phyloP scores from a whole-genome alignment of 37 sponge, comb jelly and placozoan genomes.

The Beroe forskalii region DNA sequence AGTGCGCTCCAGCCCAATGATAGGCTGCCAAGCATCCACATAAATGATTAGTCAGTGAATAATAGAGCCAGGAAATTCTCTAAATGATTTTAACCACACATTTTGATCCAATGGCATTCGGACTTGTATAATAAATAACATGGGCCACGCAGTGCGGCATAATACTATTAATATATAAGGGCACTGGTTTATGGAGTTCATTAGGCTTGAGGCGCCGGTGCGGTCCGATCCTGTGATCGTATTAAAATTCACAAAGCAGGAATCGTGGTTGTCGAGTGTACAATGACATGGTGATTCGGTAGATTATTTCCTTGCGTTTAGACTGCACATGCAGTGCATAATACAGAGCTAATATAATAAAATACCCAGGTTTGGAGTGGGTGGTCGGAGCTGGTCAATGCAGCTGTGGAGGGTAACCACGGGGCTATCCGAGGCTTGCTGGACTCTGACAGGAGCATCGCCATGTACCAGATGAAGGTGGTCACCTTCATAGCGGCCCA shows the following conservation, averaged over 20 bases:
- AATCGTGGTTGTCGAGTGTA: too few relatives aligned
- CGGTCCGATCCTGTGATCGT: background rate
- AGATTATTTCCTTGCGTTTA: background rate
- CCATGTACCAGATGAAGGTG: conserved; percentile 60
- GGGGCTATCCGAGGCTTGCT: background rate
- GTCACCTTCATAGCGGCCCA: conserved; percentile 42
- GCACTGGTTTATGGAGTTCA: background rate
- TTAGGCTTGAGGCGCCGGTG: background rate
- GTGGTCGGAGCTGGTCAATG: conserved; percentile 27
- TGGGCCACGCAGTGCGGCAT: too few relatives aligned
- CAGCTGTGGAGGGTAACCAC: conserved; percentile 17
- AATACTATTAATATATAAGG: background rate
- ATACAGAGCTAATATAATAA: too few relatives aligned
- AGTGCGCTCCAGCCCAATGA: too few relatives aligned
- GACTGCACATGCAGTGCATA: too few relatives aligned
- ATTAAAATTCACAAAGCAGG: too few relatives aligned
- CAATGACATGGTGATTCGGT: too few relatives aligned
- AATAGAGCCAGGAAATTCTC: background rate
- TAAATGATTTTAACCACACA: background rate
- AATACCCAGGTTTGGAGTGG: conserved; percentile 47
- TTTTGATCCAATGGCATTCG: background rate
- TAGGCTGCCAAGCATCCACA: background rate
- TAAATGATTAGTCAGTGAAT: background rate
- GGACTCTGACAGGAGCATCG: conserved; percentile 4
- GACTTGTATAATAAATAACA: background rate